Evolutionary conservation across 2,797 vertebrate genomes (phyloP).

Genomic region (Myripristis murdjan): DNA sequence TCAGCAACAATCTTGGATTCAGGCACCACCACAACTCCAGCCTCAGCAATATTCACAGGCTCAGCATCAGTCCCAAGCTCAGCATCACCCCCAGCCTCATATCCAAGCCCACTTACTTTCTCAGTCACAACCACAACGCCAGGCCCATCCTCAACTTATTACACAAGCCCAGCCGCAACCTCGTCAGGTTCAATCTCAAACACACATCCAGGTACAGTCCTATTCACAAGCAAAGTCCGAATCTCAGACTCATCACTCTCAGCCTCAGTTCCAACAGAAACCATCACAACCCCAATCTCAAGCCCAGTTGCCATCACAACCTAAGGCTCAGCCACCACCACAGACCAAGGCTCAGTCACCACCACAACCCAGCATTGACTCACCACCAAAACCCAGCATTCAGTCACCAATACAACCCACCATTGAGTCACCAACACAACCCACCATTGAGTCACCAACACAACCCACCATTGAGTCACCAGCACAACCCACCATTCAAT

Average conservation of each 20-base stretch:
- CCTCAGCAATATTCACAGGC: conserved; percentile 43
- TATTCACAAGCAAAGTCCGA: conserved; percentile 14
- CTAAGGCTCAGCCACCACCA: neutral
- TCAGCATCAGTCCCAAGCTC: conserved; percentile 44
- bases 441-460: neutral
- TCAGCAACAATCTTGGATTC: conserved; percentile 64
- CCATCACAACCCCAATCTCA: conserved; percentile 33
- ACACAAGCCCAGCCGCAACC: conserved; percentile 34
- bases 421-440: neutral
- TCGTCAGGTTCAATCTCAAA: conserved; percentile 34
- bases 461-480: conserved; percentile 15
- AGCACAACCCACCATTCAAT: conserved; percentile 21
- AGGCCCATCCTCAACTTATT: conserved; percentile 22
- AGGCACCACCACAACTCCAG: conserved; percentile 35
- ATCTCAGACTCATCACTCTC: conserved; percentile 27
- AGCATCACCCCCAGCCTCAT: conserved; percentile 42
- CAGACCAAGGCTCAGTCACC: conserved; percentile 8
- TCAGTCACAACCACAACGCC: conserved; percentile 22
- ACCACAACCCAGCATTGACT: neutral
- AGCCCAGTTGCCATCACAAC: conserved; percentile 10
- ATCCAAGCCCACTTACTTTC: conserved; percentile 41
- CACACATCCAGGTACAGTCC: conserved; percentile 40
- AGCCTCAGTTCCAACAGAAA: conserved; percentile 42
- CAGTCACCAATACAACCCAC: conserved; percentile 28
- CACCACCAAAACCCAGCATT: conserved; percentile 10